Evolutionary conservation across 2,797 vertebrate genomes (phyloP), one percentile per base, ranked within the genome.

Genomic region (Pseudomugil tenellus): DNA sequence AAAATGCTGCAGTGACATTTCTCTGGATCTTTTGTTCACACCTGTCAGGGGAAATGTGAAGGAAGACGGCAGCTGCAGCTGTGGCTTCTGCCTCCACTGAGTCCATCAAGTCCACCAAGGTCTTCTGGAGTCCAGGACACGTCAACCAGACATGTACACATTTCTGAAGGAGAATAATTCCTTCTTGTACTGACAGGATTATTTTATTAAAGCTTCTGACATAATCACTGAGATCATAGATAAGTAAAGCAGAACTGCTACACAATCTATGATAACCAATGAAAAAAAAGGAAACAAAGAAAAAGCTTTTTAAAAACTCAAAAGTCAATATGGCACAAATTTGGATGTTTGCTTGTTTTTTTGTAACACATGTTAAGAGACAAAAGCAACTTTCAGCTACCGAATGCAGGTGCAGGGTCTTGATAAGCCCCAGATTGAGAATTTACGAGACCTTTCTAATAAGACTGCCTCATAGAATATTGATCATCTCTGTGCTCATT

Each of bases 21-120:
- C 91, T 91, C 76, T 78, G 76, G 85, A 87, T 90, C 73, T 55
- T 89, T 84, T 92, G 90, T 94, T 93, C 89, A 84, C 92, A 94
- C 93, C 92, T 93, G 92, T 92, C 93, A 91, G 52, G 61, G 76
- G 63, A 76, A 84, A 85, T 87, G 85, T 83, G 85, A 89, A 31
- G 77, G 77, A 66, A 76, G 74, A 61, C 32, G 72, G 75, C 62
- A 78, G 80, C 80, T 79, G 72, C 92, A 93, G 88, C 90, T 92
- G 92, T 5, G 83, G 78, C 78, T 77, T 74, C 64, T 14, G 74
- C 75, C 82, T 84, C 66, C 52, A 55, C 73, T 68, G 77, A 75
- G 84, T 87, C 79, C 76, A 67, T 19, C 60, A 52, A 58, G 62
- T 71, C 70, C 74, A 60, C 58, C 53, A 52, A 64, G 78, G 78